Percentiles rank a stretch among this genome's conserved stretches.
These are phyloP conservation scores for Megaleporinus macrocephalus DNA, from an alignment of 2,113 vertebrate genomes.

Conservation along the genomic window DNA sequence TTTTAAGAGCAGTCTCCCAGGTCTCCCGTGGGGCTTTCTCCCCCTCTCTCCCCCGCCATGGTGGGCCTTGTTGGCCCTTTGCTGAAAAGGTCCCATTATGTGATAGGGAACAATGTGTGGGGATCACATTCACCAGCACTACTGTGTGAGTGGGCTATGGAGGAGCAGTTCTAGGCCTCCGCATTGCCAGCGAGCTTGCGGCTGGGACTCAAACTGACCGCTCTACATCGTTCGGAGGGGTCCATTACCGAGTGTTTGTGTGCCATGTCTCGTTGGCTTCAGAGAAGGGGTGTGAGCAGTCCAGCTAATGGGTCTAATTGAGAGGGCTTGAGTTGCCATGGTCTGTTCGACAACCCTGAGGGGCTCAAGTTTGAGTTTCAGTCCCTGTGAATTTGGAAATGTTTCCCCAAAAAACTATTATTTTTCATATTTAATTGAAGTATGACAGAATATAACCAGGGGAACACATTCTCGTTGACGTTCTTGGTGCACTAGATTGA, in stretches of 20 bases:
- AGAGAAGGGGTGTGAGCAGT: constrained; percentile 66
- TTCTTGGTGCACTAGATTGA: too few species aligned
- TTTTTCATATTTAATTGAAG: neutral
- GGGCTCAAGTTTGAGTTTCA: constrained; percentile 54
- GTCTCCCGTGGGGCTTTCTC: constrained; percentile 69
- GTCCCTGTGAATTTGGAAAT: constrained; percentile 16
- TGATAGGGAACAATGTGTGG: constrained; percentile 75
- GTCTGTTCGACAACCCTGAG: constrained; percentile 64
- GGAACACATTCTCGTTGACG: too few species aligned
- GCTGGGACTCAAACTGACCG: constrained; percentile 51
- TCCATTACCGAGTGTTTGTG: constrained; percentile 77
- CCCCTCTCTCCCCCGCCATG: constrained; percentile 47
- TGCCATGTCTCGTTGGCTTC: constrained; percentile 73
- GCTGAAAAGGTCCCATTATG: constrained; percentile 81
- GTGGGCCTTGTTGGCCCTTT: constrained; percentile 56
- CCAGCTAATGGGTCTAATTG: constrained; percentile 77
- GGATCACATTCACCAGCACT: constrained; percentile 78
- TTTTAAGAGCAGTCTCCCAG: constrained; percentile 82
- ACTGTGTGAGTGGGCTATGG: constrained; percentile 69
- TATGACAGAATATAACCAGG: too few species aligned
- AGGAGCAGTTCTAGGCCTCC: constrained; percentile 64
- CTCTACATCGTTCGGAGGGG: constrained; percentile 66
- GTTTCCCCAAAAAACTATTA: too few species aligned
- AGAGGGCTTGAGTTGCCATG: constrained; percentile 70
- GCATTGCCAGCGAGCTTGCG: constrained; percentile 60